Conservation (phyloP, 2,113 vertebrate genomes). For the Herpetotheres cachinnans region DNA sequence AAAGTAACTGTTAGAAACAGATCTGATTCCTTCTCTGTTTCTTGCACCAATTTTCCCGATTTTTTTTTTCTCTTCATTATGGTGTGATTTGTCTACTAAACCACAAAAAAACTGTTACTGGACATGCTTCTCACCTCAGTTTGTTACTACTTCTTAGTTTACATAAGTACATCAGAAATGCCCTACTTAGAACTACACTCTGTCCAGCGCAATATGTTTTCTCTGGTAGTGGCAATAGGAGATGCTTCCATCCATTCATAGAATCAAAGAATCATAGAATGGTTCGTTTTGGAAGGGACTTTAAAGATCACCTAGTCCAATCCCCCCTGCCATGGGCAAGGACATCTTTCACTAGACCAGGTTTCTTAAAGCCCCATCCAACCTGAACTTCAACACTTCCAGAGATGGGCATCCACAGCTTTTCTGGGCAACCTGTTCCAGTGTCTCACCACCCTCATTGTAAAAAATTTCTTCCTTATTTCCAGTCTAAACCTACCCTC, state of each 20-base stretch:
- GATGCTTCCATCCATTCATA: neutral
- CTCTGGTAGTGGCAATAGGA: neutral
- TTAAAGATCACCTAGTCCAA: neutral
- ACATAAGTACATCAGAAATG: neutral
- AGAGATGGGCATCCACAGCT: accelerated
- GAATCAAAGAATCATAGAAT: neutral
- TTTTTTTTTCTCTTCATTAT: neutral
- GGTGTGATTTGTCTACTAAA: neutral
- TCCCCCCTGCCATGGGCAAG: neutral
- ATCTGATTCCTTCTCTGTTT: neutral
- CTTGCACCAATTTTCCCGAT: accelerated
- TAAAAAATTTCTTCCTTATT: neutral
- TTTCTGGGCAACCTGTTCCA: neutral
- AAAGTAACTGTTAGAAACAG: neutral
- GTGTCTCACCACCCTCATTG: neutral
- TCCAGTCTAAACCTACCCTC: neutral
- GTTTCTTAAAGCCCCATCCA: neutral
- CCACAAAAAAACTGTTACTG: neutral
- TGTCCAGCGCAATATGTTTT: neutral
- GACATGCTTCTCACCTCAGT: neutral
- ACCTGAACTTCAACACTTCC: neutral
- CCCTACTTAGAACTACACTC: accelerated
- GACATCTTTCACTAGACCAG: neutral
- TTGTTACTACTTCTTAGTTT: neutral
- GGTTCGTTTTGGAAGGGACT: neutral